phyloP scores from a whole-genome alignment of 37 sponge, comb jelly and placozoan genomes.

The Spongilla lacustris region DNA sequence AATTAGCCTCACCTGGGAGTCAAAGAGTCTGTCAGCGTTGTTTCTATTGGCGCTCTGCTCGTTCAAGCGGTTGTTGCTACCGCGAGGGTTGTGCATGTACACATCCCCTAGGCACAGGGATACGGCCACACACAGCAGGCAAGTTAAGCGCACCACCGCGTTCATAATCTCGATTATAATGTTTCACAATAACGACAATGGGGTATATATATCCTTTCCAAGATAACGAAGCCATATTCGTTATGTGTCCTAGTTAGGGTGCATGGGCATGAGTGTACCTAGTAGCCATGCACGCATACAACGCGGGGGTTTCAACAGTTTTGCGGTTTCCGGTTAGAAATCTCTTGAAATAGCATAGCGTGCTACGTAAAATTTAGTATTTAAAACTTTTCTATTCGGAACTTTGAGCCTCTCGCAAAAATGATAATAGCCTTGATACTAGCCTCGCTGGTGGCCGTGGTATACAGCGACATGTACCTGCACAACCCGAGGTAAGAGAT shows the following conservation, averaged over 20 bases:
- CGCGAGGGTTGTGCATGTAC: conserved; percentile 97
- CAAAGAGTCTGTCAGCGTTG: conserved; percentile 96
- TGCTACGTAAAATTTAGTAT: no score
- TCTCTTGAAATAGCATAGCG: no score
- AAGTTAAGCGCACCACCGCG: conserved; percentile 28
- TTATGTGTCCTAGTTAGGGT: no score
- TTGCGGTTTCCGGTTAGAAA: no score
- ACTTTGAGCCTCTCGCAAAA: neutral
- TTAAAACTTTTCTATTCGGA: no score
- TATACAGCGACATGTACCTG: conserved; percentile 82
- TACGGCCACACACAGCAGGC: conserved; percentile 14
- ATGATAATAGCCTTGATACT: conserved; percentile 29
- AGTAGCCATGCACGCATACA: no score
- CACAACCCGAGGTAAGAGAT: conserved; percentile 86
- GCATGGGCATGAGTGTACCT: no score
- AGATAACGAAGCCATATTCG: no score
- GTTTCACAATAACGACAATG: no score
- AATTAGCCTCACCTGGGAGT: conserved; percentile 86
- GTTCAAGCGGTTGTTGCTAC: conserved; percentile 97
- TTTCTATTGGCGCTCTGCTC: conserved; percentile 92
- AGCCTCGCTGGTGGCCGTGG: conserved; percentile 48
- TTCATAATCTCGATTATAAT: no score
- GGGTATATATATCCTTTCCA: no score
- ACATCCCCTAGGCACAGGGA: conserved; percentile 59
- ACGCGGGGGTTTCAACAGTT: no score